These are phyloP conservation scores for Morus bassanus DNA, from an alignment of 2,797 vertebrate genomes.

Conservation along the genomic window DNA sequence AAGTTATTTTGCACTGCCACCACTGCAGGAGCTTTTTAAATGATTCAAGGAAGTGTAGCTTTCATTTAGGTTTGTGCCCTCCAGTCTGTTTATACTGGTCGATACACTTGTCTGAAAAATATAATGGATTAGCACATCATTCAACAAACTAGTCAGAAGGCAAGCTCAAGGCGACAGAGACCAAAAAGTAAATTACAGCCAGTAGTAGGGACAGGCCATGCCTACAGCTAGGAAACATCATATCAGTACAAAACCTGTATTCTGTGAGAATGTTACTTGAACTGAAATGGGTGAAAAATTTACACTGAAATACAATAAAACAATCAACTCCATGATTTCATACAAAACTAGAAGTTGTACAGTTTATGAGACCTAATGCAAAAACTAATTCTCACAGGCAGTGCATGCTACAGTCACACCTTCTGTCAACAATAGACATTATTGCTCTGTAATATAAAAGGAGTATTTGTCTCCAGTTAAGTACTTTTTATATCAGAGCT, in stretches of 20 bases:
- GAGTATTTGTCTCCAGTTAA: conserved; percentile 14
- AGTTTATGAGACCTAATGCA: conserved; percentile 20
- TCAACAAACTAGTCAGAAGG: conserved; percentile 88
- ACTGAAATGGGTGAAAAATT: conserved; percentile 70
- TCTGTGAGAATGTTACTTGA: conserved; percentile 65
- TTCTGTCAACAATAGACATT: neutral
- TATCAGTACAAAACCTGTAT: conserved; percentile 80
- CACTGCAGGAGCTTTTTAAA: conserved; percentile 84
- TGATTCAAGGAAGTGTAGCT: conserved; percentile 88
- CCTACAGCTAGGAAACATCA: conserved; percentile 85
- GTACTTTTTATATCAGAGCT: neutral
- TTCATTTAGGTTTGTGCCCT: conserved; percentile 93
- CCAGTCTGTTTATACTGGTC: conserved; percentile 94
- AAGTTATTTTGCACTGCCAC: conserved; percentile 78
- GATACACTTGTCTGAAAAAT: conserved; percentile 95
- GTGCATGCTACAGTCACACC: neutral
- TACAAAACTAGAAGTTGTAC: conserved; percentile 41
- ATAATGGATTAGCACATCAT: conserved; percentile 96
- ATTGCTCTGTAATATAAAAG: conserved; percentile 4
- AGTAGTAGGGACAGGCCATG: conserved; percentile 80
- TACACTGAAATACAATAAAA: conserved; percentile 76
- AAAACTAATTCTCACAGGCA: neutral
- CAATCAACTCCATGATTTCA: conserved; percentile 63
- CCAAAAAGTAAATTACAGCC: conserved; percentile 92
- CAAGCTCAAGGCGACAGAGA: conserved; percentile 86